A percentile compares a stretch with the other conserved stretches of the same genome.
Conservation (phyloP, 1,140 invertebrate genomes). For the Listronotus bonariensis region DNA sequence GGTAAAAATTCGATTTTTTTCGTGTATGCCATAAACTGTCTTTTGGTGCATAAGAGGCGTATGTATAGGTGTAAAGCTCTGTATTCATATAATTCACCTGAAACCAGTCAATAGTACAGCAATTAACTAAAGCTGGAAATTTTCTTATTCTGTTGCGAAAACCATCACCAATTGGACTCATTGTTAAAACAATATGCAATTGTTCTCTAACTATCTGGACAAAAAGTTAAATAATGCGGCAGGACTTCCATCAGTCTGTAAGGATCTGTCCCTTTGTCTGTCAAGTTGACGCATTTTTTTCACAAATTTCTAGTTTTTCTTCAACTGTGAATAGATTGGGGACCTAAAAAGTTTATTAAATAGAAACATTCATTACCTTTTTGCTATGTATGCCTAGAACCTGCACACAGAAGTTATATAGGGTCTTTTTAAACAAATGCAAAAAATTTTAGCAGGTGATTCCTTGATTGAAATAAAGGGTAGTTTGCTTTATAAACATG, state of each 20-base stretch:
- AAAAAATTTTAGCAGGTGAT: no score
- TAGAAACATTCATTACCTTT: no score
- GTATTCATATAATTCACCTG: slow-evolving; percentile 73
- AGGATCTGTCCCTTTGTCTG: slow-evolving; percentile 83
- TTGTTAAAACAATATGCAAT: slow-evolving; percentile 88
- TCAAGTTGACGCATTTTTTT: slow-evolving; percentile 92
- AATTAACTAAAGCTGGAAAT: slow-evolving; percentile 94
- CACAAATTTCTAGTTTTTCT: slow-evolving; percentile 90
- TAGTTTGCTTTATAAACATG: no score
- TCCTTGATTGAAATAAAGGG: no score
- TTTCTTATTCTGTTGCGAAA: slow-evolving; percentile 87
- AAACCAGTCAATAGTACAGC: slow-evolving; percentile 98
- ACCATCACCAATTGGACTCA: slow-evolving; percentile 88
- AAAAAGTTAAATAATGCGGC: slow-evolving; percentile 94
- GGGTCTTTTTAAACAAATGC: no score
- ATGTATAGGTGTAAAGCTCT: no score
- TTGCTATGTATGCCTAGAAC: no score
- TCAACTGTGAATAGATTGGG: slow-evolving; percentile 89
- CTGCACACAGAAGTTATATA: no score
- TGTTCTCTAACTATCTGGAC: slow-evolving; percentile 88
- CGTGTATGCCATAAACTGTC: no score
- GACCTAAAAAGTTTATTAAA: slow-evolving; percentile 61
- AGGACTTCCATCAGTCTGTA: slow-evolving; percentile 91
- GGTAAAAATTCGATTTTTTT: no score
- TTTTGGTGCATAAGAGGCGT: no score